These are phyloP conservation scores for Acanthurus tractus DNA, from an alignment of 2,797 vertebrate genomes.

Conservation along the genomic window DNA sequence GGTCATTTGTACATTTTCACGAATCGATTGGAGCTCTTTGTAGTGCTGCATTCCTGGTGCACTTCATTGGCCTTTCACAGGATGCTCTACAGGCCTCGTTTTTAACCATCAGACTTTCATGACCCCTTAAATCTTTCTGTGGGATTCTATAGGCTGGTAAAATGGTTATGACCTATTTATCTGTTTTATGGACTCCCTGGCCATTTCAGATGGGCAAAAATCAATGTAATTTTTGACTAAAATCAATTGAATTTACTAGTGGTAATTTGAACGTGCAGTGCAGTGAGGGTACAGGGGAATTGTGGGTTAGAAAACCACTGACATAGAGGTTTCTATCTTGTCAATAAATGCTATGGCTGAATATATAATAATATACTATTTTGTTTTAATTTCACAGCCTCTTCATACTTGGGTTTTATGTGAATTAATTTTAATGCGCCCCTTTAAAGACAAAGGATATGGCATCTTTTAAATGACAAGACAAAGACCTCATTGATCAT, in stretches of 20 bases:
- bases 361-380: not conserved
- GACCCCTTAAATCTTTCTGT: slow-evolving; percentile 83
- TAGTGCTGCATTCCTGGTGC: slow-evolving; percentile 38
- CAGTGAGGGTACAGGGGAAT: slow-evolving; percentile 43
- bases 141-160: slow-evolving; percentile 85
- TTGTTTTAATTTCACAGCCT: slow-evolving; percentile 27
- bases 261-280: slow-evolving; percentile 71
- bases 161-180: slow-evolving; percentile 88
- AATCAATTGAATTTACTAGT: slow-evolving; percentile 81
- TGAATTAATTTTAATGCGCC: slow-evolving; percentile 32
- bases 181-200: slow-evolving; percentile 86
- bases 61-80: slow-evolving; percentile 51
- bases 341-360: slow-evolving; percentile 42
- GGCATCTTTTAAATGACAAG: slow-evolving; percentile 61
- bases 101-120: slow-evolving; percentile 78
- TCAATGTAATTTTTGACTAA: slow-evolving; percentile 82
- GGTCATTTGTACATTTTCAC: slow-evolving; percentile 16
- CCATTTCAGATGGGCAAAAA: slow-evolving; percentile 81
- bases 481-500: slow-evolving; percentile 79
- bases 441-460: slow-evolving; percentile 55
- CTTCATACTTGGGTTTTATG: slow-evolving; percentile 23
- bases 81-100: slow-evolving; percentile 52
- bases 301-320: slow-evolving; percentile 51
- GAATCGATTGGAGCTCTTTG: slow-evolving; percentile 30
- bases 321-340: slow-evolving; percentile 32